Evolutionary conservation across 2,113 vertebrate genomes (phyloP).

Genomic region (Uropsilus gracilis): DNA sequence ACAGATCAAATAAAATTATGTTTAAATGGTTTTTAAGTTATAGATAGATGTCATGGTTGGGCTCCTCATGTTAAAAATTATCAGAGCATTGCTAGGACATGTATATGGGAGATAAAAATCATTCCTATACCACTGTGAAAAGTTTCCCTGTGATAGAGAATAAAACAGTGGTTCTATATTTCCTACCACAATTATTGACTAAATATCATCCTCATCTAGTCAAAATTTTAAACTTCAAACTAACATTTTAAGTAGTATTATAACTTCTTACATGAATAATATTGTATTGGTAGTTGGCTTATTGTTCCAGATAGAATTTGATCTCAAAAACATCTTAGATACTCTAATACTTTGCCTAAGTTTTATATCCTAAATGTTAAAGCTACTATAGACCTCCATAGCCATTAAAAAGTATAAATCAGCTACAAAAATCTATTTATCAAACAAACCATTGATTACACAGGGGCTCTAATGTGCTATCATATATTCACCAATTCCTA

Average conservation of each 20-base stretch:
- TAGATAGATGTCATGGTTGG: neutral
- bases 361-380: conserved; percentile 47
- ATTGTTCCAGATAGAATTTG: neutral
- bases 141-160: neutral
- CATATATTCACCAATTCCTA: neutral
- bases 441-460: conserved; percentile 34
- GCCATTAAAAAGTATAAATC: conserved; percentile 45
- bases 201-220: neutral
- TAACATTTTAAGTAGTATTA: neutral
- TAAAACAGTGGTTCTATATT: neutral
- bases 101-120: neutral
- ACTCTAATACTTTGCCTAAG: neutral
- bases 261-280: neutral
- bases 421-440: conserved; percentile 5
- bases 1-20: neutral
- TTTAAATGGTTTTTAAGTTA: neutral
- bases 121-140: neutral
- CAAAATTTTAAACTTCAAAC: conserved; percentile 5
- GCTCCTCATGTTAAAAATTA: neutral
- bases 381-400: neutral
- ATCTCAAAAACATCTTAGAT: neutral
- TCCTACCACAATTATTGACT: neutral
- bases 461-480: neutral
- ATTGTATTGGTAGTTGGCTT: neutral
- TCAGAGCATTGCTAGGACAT: neutral